Base-by-base conservation (phyloP, 2,113 vertebrate genomes). In the Solea solea region DNA sequence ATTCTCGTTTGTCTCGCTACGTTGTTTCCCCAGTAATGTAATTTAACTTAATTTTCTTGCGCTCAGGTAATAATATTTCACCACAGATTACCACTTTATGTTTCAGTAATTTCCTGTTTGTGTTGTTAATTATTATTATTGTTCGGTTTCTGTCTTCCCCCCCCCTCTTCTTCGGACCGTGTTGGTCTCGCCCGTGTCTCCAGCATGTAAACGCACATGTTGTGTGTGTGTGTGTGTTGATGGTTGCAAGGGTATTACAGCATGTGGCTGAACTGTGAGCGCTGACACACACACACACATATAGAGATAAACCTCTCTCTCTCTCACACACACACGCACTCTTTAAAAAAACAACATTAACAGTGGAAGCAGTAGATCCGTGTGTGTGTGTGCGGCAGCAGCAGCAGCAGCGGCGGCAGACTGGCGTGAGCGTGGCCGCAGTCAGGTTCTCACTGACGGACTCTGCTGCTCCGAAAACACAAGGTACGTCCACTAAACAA, bases 171-270 rank as follows among this genome's bases (percentile, higher is more conserved):
- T 21, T 21, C n/a, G 3, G 0, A 0, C 15, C 0, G 6, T 16
- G 15, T 64, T 90, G 78, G 87, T 83, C 7, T 81, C 57, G 78
- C 2, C 89, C 80, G 69, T 6, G 34, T 14, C 60, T 52, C 46
- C 44, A 4, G 74, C 78, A 56, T 53, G 51, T n/a, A 56, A 15
- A 73, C 72, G 74, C 88, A 86, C 86, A 53, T 89, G 86, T 69
- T 27, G 44, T 40, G 50, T 61, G 74, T 84, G 81, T 80, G 21
- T 21, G 21, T 86, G 67, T 83, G 68, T 16, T 46, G 21, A 27
- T 25, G 39, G 5, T 68, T 76, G 50, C 74, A 7, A 0, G 1
- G 34, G 34, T 34, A 34, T 34, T 34, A 34, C 34, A 6, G 34
- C 34, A 34, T 34, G 34, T 34, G 34, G 34, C 34, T 34, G 34